phyloP scores from a whole-genome alignment of 2,113 vertebrate species.

The Amazona guildingii region DNA sequence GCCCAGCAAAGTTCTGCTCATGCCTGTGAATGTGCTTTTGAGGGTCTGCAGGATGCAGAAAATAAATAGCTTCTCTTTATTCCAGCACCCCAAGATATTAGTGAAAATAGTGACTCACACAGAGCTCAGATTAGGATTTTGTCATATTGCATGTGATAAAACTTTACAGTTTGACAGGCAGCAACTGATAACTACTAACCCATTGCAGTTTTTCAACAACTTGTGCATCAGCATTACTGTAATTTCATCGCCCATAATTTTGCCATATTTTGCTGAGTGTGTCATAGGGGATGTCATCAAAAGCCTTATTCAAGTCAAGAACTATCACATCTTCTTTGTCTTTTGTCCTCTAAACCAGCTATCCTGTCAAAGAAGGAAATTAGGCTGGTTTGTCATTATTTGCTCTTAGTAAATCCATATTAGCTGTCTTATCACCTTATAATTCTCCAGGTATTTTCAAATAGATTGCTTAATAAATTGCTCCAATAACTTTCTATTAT shows the following conservation, averaged over 20 bases:
- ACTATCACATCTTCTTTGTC: not conserved
- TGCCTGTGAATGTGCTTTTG: not conserved
- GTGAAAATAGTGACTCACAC: not conserved
- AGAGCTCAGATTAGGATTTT: not conserved
- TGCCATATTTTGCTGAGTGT: not conserved
- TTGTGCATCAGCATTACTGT: not conserved
- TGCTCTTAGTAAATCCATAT: not conserved
- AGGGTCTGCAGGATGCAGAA: not conserved
- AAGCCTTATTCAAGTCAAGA: not conserved
- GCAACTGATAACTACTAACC: not conserved
- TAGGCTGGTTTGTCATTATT: not conserved
- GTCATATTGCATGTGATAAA: not conserved
- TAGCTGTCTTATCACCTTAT: not conserved
- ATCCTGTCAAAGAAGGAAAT: not conserved
- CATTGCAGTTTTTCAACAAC: not conserved
- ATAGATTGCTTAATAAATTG: slow-evolving; percentile 27
- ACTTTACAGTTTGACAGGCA: not conserved
- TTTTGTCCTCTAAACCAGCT: not conserved
- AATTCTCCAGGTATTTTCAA: not conserved
- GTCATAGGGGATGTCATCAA: not conserved
- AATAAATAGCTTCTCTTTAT: not conserved
- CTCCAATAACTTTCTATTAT: not conserved
- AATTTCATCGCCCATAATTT: not conserved
- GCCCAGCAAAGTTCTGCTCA: not conserved
- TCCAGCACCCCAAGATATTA: not conserved